phyloP scores from a whole-genome alignment of 23 tunicate genomes.

The Styela plicata region DNA sequence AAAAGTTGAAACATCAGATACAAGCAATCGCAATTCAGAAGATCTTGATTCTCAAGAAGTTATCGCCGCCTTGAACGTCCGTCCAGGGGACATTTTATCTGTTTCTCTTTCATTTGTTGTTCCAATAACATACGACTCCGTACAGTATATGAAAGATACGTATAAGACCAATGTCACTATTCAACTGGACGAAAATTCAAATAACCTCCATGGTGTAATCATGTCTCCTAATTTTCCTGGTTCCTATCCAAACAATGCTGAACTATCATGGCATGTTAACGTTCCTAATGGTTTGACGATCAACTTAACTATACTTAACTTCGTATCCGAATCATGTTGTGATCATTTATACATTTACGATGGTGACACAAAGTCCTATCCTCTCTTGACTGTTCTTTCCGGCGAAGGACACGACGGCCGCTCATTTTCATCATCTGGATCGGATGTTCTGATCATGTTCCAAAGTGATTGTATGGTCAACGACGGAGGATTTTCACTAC shows the following conservation, averaged over 20 bases:
- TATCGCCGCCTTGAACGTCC: neutral
- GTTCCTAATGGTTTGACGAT: conserved; percentile 8
- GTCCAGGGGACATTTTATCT: conserved; percentile 13
- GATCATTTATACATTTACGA: conserved; percentile 31
- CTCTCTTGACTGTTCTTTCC: neutral
- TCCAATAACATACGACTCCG: neutral
- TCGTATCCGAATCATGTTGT: conserved; percentile 17
- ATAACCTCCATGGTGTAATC: neutral
- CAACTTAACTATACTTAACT: neutral
- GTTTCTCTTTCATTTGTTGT: conserved; percentile 5
- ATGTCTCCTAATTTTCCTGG: conserved; percentile 27
- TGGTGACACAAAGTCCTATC: neutral
- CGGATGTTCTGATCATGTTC: neutral
- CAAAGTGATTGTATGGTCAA: neutral
- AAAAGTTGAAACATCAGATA: neutral
- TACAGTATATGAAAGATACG: neutral
- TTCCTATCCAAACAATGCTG: conserved; percentile 15
- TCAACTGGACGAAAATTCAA: conserved; percentile 9
- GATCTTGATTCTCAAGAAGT: neutral
- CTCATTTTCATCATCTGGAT: neutral
- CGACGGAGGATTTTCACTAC: conserved; percentile 15
- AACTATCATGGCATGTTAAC: conserved; percentile 14
- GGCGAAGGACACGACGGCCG: neutral
- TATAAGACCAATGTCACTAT: conserved; percentile 6
- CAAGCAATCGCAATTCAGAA: neutral